Evolutionary conservation across 2,113 vertebrate species (phyloP).

Genomic region (Okapia johnstoni): DNA sequence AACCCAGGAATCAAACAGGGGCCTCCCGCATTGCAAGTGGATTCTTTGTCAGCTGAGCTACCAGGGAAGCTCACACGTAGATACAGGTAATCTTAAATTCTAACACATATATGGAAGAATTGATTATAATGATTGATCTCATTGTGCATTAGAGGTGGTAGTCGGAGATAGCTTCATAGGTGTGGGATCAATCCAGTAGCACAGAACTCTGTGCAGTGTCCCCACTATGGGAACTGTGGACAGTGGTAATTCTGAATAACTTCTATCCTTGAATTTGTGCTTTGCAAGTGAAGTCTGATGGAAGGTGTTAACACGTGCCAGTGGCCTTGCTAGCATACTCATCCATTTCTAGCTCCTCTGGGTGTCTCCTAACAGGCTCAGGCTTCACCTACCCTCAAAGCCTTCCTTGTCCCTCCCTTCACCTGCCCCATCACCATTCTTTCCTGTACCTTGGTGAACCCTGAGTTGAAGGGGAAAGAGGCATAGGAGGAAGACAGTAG

Average conservation of each 20-base stretch:
- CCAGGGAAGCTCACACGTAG: background rate
- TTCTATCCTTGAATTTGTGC: background rate
- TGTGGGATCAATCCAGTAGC: accelerated
- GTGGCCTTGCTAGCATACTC: background rate
- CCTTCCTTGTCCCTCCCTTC: accelerated
- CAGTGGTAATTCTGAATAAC: background rate
- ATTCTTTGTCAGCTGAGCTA: background rate
- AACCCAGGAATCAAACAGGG: background rate
- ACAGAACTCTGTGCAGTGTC: background rate
- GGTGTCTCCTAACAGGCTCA: too few relatives aligned
- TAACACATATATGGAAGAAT: background rate
- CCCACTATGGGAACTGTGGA: accelerated
- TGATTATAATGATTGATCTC: background rate
- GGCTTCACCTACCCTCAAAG: background rate
- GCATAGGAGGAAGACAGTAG: background rate
- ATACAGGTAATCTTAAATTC: background rate
- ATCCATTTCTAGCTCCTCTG: background rate
- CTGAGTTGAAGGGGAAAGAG: background rate
- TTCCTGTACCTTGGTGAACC: accelerated
- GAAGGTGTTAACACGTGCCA: accelerated
- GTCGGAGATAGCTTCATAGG: accelerated
- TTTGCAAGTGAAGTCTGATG: background rate
- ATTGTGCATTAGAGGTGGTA: background rate
- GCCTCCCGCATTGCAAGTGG: background rate
- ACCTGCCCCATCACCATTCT: too few relatives aligned